Percentiles rank a stretch among this genome's conserved stretches.
Conservation (phyloP, 2,113 vertebrate species). For the Illadopsis cleaveri region DNA sequence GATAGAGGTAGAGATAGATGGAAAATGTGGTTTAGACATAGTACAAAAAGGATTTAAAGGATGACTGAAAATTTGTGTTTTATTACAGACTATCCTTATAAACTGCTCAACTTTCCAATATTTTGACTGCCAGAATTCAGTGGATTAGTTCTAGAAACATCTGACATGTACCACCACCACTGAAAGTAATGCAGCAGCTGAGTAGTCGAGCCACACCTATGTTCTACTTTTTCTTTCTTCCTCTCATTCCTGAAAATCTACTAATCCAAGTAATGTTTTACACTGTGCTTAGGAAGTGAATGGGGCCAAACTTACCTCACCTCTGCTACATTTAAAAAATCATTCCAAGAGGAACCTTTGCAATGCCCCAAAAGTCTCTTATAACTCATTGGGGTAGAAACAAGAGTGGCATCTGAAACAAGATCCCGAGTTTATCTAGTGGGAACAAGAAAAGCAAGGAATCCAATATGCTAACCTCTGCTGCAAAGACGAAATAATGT, state of each 20-base stretch:
- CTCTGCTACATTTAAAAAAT: not conserved
- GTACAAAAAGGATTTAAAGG: not conserved
- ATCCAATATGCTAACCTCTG: not conserved
- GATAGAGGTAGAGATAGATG: too few relatives aligned
- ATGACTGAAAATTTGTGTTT: not conserved
- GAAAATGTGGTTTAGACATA: not conserved
- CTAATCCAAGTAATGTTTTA: not conserved
- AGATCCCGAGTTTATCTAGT: not conserved
- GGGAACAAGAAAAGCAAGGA: not conserved
- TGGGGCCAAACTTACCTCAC: not conserved
- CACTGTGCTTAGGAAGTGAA: not conserved
- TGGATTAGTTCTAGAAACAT: not conserved
- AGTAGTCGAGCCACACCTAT: not conserved
- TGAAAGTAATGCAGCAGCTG: not conserved
- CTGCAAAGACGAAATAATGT: not conserved
- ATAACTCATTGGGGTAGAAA: not conserved
- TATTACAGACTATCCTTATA: not conserved
- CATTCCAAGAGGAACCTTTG: not conserved
- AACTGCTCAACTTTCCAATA: not conserved
- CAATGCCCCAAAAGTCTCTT: not conserved
- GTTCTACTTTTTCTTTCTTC: not conserved
- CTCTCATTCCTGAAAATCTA: not conserved
- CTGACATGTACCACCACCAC: not conserved
- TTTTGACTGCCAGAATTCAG: not conserved
- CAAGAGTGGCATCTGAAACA: not conserved